Conservation (phyloP, 2,797 vertebrate genomes). For the Syndactyla subalaris region DNA sequence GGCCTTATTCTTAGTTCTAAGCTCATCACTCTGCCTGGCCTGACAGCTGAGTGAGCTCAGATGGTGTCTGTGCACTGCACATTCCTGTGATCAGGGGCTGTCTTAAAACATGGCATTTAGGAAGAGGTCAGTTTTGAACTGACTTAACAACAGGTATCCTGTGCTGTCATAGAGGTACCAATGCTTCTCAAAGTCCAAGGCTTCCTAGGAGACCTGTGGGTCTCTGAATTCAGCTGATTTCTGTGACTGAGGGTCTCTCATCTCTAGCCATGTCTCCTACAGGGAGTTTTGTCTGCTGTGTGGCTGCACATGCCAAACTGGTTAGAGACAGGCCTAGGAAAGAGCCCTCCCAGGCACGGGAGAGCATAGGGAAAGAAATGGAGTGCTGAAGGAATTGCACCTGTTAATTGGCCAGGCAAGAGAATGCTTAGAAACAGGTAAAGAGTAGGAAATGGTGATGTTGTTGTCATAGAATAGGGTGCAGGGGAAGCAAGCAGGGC, state of each 20-base stretch:
- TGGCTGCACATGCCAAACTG: neutral
- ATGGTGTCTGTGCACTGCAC: neutral
- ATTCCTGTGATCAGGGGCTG: neutral
- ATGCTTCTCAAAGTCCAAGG: neutral
- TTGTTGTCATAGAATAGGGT: neutral
- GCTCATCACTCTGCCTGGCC: neutral
- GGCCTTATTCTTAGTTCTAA: neutral
- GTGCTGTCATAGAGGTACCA: neutral
- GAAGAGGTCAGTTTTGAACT: neutral
- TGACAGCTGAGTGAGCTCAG: neutral
- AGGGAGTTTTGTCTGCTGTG: neutral
- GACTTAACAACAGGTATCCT: neutral
- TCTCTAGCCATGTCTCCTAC: neutral
- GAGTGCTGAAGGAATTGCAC: neutral
- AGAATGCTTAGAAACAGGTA: neutral
- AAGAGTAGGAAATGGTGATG: neutral
- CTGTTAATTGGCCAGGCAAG: neutral
- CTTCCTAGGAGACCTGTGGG: neutral
- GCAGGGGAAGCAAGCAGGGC: neutral
- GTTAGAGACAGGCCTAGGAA: neutral
- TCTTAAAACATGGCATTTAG: neutral
- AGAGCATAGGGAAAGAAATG: neutral
- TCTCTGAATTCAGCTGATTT: neutral
- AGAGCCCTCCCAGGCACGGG: neutral
- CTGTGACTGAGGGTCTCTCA: neutral